Evolutionary conservation across 2,888 invertebrate species (phyloP).

Genomic region (Selenia dentaria): DNA sequence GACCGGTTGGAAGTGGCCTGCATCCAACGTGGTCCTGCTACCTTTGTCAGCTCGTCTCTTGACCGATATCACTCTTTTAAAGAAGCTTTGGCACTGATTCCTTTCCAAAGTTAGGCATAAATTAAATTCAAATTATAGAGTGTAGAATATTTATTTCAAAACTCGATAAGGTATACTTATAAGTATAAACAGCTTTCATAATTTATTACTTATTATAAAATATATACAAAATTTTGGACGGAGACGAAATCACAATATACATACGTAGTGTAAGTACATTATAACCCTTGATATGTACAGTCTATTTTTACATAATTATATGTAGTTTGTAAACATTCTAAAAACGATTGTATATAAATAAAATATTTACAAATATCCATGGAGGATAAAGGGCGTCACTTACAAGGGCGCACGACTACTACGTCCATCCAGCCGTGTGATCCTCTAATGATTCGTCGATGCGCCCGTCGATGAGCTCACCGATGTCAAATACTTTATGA

Average conservation of each 20-base stretch:
- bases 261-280: conserved; percentile 71
- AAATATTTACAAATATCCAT: not conserved
- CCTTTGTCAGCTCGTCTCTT: too few species aligned
- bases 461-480: too few species aligned
- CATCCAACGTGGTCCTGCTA: too few species aligned
- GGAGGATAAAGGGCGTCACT: not conserved
- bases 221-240: conserved; percentile 55
- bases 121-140: conserved; percentile 8
- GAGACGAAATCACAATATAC: conserved; percentile 71
- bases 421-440: too few species aligned
- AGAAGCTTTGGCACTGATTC: too few species aligned
- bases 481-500: too few species aligned
- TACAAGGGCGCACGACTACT: too few species aligned
- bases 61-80: too few species aligned
- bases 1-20: too few species aligned
- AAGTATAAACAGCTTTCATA: conserved; percentile 63
- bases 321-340: conserved; percentile 47
- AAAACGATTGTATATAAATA: conserved; percentile 27
- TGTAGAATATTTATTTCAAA: conserved; percentile 25
- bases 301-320: conserved; percentile 60
- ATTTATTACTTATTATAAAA: conserved; percentile 54
- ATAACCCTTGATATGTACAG: conserved; percentile 37
- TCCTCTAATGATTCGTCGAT: too few species aligned
- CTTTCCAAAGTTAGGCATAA: too few species aligned
- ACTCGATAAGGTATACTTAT: conserved; percentile 39